These are phyloP conservation scores for Lemur catta DNA, from an alignment of 2,797 vertebrate species.

Conservation along the genomic window DNA sequence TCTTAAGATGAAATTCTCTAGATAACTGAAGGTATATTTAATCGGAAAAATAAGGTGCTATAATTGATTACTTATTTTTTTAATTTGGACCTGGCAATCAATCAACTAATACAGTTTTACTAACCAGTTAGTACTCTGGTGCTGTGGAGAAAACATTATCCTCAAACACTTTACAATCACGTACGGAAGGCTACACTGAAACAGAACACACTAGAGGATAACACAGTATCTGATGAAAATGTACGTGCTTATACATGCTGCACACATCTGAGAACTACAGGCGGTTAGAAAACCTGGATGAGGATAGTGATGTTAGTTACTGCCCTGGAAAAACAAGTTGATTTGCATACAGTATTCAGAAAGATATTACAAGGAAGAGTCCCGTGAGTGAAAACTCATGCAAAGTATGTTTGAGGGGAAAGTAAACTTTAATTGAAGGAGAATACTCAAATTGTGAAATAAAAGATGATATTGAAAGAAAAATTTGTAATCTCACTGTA, in stretches of 20 bases:
- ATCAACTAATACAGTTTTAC: neutral
- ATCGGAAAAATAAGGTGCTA: neutral
- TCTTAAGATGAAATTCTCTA: neutral
- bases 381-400: neutral
- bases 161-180: neutral
- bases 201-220: neutral
- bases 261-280: neutral
- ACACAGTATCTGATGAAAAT: neutral
- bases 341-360: neutral
- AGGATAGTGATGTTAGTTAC: neutral
- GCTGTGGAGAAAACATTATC: neutral
- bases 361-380: neutral
- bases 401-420: neutral
- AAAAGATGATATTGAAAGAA: neutral
- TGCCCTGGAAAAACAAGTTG: neutral
- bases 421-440: neutral
- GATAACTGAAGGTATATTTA: neutral
- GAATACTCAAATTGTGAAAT: neutral
- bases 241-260: accelerated
- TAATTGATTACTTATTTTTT: neutral
- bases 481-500: neutral
- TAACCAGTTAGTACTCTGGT: neutral
- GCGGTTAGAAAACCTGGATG: neutral
- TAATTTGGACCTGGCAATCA: neutral
- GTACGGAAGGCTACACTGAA: neutral